Evolutionary conservation across 1,140 invertebrate genomes (phyloP), one percentile per base, ranked within the genome.

Genomic region (Meloidogyne exigua): DNA sequence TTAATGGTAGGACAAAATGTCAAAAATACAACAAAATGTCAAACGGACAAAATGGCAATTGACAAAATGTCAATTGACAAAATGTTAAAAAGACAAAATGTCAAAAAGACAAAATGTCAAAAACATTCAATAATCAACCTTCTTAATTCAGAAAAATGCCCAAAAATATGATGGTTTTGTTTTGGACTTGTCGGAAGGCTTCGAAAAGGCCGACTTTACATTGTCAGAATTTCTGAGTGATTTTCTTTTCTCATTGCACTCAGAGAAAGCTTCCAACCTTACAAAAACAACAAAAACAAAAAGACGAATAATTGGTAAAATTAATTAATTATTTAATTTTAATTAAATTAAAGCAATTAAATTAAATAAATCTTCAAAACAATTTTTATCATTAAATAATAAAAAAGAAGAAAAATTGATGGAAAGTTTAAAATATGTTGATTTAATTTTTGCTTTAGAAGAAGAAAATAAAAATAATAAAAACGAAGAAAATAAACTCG

Each of bases 401-500:
- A 57, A 57, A 57, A n/a, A 57, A 57, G 5, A 4, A n/a, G 49
- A 57, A 57, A 57, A 57, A 57, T 57, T 57, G 4, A n/a, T 57
- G 18, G 49, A n/a, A n/a, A 57, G 49, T 57, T n/a, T 57, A 57
- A 57, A 57, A 57, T 57, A n/a, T 57, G 49, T 57, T 57, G 49
- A 57, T 57, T n/a, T 57, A n/a, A 9, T 57, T 57, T 57, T n/a
- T 57, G 18, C 18, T 57, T n/a, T 57, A 12, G 18, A 57, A 1
- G 18, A 57, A 1, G 49, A 57, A 4, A 57, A 44, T 18, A 44
- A 15, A 2, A 2, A 13, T 10, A 10, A 10, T 5, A 12, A 5
- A 5, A 42, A 42, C 11, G 39, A 42, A 13, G 39, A 42, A 42
- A 42, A 42, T 42, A 42, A 44, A 44, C 42, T 57, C 21, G 13